phyloP scores from a whole-genome alignment of 2,888 invertebrate genomes.

The Apotomis betuletana region DNA sequence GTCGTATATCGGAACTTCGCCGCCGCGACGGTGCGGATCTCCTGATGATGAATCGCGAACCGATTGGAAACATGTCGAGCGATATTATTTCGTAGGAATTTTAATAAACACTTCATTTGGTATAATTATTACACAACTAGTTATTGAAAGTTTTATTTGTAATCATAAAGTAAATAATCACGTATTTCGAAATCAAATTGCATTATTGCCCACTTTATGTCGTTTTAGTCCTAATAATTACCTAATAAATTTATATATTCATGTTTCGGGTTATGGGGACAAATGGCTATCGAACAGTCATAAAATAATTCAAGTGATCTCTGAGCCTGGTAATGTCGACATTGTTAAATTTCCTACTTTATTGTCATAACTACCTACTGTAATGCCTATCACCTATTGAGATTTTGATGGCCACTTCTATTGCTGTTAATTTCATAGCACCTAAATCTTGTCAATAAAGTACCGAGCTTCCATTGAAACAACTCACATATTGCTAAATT shows the following conservation, averaged over 20 bases:
- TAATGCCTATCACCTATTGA: constrained; percentile 20
- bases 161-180: no score
- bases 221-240: background rate
- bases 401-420: background rate
- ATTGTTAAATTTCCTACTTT: constrained; percentile 15
- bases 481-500: no score
- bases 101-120: background rate
- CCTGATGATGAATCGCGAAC: no score
- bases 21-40: no score
- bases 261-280: constrained; percentile 24
- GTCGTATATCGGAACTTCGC: no score
- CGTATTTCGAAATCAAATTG: background rate
- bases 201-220: constrained; percentile 4
- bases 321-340: background rate
- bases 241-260: constrained; percentile 2
- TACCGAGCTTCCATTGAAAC: no score
- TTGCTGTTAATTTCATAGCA: background rate
- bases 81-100: no score
- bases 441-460: no score
- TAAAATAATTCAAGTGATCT: constrained; percentile 25
- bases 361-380: constrained; percentile 21
- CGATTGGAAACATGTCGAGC: no score
- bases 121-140: no score
- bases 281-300: constrained; percentile 20
- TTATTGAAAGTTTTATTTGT: no score